Conservation (phyloP, 2,888 invertebrate species). For the Yponomeuta malinellus region DNA sequence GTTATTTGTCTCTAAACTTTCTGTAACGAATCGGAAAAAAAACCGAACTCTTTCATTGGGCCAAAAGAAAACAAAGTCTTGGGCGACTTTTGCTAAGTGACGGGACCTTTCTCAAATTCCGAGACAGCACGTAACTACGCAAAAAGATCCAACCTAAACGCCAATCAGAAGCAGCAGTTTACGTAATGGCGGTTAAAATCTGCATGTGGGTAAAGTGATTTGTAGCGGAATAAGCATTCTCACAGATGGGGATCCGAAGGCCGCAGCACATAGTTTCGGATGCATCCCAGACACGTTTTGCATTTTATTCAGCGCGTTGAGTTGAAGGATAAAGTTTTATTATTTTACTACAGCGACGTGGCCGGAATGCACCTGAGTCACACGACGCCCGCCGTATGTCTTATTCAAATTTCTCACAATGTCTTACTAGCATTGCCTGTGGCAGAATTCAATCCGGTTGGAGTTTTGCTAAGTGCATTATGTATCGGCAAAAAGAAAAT, state of each 20-base stretch:
- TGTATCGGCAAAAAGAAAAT: not conserved
- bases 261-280: conserved; percentile 25
- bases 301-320: conserved; percentile 75
- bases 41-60: not conserved
- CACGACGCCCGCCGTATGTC: conserved; percentile 19
- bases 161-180: not conserved
- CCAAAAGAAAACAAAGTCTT: not conserved
- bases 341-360: conserved; percentile 72
- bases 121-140: not conserved
- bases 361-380: conserved; percentile 53
- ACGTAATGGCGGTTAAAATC: not conserved
- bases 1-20: not conserved
- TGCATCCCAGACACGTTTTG: conserved; percentile 69
- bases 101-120: not conserved
- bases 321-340: conserved; percentile 72
- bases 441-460: not conserved
- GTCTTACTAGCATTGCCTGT: conserved; percentile 2
- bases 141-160: not conserved
- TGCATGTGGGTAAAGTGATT: not conserved
- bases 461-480: not conserved
- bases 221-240: not conserved
- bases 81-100: not conserved
- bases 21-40: not conserved
- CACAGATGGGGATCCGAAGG: conserved; percentile 16
- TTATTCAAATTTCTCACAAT: conserved; percentile 16